A percentile compares a stretch with the other conserved stretches of the same genome.
Evolutionary conservation across 2,113 vertebrate genomes (phyloP).

Genomic region (Buteo buteo): DNA sequence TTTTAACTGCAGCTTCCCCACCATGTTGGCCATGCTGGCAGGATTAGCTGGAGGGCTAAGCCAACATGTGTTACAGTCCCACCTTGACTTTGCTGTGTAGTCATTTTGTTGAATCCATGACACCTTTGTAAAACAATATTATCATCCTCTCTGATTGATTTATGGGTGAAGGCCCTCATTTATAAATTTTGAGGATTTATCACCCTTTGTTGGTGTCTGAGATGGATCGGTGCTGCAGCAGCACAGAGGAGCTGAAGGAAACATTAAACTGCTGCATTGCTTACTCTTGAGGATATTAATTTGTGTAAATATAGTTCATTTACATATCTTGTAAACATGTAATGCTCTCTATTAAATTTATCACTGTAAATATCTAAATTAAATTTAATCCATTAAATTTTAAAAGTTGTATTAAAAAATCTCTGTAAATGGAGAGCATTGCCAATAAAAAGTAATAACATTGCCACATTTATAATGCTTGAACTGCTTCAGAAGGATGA

Average conservation of each 20-base stretch:
- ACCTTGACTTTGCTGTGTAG: not conserved
- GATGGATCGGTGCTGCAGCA: constrained; percentile 5
- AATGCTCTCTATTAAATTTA: constrained; percentile 66
- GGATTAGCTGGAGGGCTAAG: not conserved
- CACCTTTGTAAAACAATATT: constrained; percentile 18
- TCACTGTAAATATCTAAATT: constrained; percentile 70
- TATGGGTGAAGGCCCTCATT: not conserved
- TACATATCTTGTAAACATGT: constrained; percentile 70
- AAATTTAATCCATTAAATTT: constrained; percentile 70
- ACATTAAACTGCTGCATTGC: constrained; percentile 32
- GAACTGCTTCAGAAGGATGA: constrained; percentile 40
- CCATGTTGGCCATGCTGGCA: not conserved
- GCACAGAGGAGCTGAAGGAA: not conserved
- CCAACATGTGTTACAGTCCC: not conserved
- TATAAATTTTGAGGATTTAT: constrained; percentile 40
- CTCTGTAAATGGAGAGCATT: constrained; percentile 35
- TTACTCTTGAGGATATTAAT: constrained; percentile 66
- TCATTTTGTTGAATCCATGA: not conserved
- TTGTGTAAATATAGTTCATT: constrained; percentile 62
- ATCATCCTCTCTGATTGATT: constrained; percentile 6
- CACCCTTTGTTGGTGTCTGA: constrained; percentile 10
- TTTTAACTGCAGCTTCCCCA: not conserved
- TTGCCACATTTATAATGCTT: constrained; percentile 38
- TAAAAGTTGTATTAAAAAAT: constrained; percentile 50
- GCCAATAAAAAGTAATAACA: constrained; percentile 53